These are phyloP conservation scores for Rhinolophus sinicus DNA, from an alignment of 2,113 vertebrate species.

Conservation along the genomic window DNA sequence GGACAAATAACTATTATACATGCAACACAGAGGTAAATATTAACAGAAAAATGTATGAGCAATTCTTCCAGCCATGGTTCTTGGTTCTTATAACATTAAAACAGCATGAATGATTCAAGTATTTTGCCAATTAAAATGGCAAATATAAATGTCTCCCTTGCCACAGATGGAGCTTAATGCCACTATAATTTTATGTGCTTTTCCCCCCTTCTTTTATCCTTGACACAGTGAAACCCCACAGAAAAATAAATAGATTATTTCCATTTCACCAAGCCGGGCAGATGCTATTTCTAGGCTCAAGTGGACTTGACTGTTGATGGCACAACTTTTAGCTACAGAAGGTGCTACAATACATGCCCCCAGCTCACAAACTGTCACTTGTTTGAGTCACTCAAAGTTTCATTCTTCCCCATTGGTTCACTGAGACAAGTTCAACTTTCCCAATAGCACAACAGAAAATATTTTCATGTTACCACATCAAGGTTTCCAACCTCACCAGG, in stretches of 20 bases:
- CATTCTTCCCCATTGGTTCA: not conserved
- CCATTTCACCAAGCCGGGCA: not conserved
- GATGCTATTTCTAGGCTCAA: not conserved
- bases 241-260: not conserved
- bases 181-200: not conserved
- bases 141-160: not conserved
- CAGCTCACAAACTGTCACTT: not conserved
- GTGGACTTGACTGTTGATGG: not conserved
- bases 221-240: not conserved
- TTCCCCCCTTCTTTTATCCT: not conserved
- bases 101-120: not conserved
- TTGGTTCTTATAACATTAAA: not conserved
- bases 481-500: not conserved
- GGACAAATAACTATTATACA: not conserved
- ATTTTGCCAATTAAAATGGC: not conserved
- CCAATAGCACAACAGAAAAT: not conserved
- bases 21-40: not conserved
- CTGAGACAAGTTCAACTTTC: not conserved
- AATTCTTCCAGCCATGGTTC: not conserved
- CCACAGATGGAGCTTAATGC: not conserved
- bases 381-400: not conserved
- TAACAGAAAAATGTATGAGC: not conserved
- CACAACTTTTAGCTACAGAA: not conserved
- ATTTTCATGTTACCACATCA: slow-evolving; percentile 3
- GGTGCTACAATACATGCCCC: not conserved